Base-by-base conservation (phyloP, 2,888 invertebrate species). In the Eumacrocentrus americanus region DNA sequence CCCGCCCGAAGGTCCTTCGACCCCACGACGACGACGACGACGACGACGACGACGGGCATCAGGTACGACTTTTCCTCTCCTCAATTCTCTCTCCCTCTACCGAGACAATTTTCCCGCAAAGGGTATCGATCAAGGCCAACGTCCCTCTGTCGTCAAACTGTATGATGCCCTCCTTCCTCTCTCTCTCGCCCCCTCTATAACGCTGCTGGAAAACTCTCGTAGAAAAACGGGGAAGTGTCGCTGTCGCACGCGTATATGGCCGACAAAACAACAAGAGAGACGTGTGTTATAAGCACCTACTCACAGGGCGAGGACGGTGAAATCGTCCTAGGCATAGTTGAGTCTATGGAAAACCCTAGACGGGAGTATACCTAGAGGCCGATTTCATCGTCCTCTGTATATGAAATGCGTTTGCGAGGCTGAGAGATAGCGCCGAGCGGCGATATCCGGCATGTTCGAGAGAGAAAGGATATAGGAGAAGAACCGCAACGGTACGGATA, bases 391-490 rank as follows among this genome's bases (percentile, higher is more conserved):
- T n/a, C n/a, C n/a, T n/a, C n/a, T n/a, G n/a, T n/a, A n/a, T n/a
- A n/a, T n/a, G n/a, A n/a, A n/a, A n/a, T n/a, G n/a, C 53, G 47
- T 25, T 38, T 25, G 50, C 55, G 37, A 34, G 48, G 25, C 16
- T 25, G 37, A 42, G 56, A 25, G 35, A 51, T 14, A 52, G 35
- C 44, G 44, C 50, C 22, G 56, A 51, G 60, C 51, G 51, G 61
- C 52, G 60, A 60, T 60, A 64, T 60, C 65, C 63, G 65, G 62
- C 56, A 34, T 48, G 59, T 53, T 61, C 56, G 58, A 58, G 56
- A 51, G 56, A 46, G 25, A 22, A 34, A 47, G 46, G 18, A 9
- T 2, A 11, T 12, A 25, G n/a, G n/a, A 14, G 25, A 25, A 4
- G 23, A 25, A 23, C 12, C 6, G 37, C 34, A 18, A 52, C n/a